Percentiles rank a stretch among this genome's conserved stretches.
These are phyloP conservation scores for Luperina testacea DNA, from an alignment of 2,888 invertebrate genomes.

Conservation along the genomic window DNA sequence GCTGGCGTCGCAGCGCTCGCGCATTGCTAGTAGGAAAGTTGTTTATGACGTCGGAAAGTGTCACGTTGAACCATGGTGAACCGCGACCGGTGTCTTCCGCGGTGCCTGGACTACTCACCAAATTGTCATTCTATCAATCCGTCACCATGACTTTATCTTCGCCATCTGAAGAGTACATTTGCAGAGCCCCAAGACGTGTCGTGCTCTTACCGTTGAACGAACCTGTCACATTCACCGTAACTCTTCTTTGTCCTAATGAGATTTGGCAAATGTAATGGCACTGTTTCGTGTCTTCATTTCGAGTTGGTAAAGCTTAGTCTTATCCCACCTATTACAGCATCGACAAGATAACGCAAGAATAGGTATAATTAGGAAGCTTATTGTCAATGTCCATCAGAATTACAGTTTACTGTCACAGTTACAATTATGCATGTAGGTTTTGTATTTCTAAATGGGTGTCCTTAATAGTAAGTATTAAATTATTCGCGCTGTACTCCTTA, in stretches of 20 bases:
- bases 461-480: background rate
- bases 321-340: conserved; percentile 55
- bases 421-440: background rate
- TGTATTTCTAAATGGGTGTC: background rate
- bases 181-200: conserved; percentile 73
- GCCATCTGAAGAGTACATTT: conserved; percentile 79
- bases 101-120: conserved; percentile 88
- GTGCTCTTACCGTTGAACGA: conserved; percentile 77
- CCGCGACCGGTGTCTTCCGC: conserved; percentile 86
- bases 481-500: background rate
- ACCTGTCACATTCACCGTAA: conserved; percentile 75
- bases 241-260: conserved; percentile 72
- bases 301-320: conserved; percentile 38
- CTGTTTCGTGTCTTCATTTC: conserved; percentile 58
- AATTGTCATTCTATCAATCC: conserved; percentile 89
- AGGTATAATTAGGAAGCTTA: conserved; percentile 28
- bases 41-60: conserved; percentile 89
- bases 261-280: conserved; percentile 64
- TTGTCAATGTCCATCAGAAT: conserved; percentile 24
- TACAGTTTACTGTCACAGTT: background rate
- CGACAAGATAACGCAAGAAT: conserved; percentile 33
- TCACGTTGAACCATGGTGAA: conserved; percentile 90
- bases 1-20: conserved; percentile 74
- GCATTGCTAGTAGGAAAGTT: conserved; percentile 90
- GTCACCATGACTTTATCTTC: conserved; percentile 86